A percentile compares a stretch with the other conserved stretches of the same genome.
These are phyloP conservation scores for Papilio aristodemus DNA, from an alignment of 1,140 invertebrate species.

Conservation along the genomic window DNA sequence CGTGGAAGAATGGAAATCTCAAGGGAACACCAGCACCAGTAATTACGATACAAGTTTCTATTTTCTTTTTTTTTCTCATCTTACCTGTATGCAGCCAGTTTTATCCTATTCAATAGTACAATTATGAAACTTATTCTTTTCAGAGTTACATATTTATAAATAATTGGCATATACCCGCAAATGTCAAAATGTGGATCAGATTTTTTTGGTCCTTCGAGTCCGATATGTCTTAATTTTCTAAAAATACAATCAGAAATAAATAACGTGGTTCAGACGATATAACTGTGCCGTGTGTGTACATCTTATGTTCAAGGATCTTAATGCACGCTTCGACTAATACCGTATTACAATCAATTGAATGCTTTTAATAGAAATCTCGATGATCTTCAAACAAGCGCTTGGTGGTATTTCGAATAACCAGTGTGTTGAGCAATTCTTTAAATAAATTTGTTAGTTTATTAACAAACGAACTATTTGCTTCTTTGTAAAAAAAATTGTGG, in stretches of 20 bases:
- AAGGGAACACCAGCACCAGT: not conserved
- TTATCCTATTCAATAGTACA: not conserved
- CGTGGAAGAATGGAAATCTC: not conserved
- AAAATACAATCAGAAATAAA: no score
- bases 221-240: no score
- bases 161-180: not conserved
- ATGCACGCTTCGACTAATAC: not conserved
- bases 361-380: conserved; percentile 5
- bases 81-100: conserved; percentile 9
- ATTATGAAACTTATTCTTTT: not conserved
- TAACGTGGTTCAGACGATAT: no score
- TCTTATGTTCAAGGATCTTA: not conserved
- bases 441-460: no score
- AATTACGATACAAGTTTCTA: conserved; percentile 10
- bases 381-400: not conserved
- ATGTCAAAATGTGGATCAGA: no score
- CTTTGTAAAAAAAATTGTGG: no score
- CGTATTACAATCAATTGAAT: not conserved
- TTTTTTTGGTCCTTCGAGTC: not conserved
- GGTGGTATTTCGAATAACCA: not conserved
- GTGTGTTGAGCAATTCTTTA: no score
- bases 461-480: no score
- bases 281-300: not conserved
- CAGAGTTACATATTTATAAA: not conserved
- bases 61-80: conserved; percentile 3